These are phyloP conservation scores for Molossus molossus DNA, from an alignment of 2,797 vertebrate species.

Conservation along the genomic window DNA sequence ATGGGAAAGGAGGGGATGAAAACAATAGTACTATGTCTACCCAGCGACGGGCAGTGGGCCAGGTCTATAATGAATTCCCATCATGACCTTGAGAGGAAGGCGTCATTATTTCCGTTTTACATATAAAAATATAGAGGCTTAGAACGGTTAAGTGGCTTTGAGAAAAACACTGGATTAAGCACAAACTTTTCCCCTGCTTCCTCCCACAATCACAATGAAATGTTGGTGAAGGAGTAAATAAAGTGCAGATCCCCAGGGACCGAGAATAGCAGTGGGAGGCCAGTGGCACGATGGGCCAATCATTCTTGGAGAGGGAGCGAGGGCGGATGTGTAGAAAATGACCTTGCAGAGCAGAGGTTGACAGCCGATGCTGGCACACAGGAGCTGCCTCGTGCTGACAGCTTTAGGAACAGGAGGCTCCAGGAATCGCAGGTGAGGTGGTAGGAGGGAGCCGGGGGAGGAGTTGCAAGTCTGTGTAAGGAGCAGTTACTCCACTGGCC, in stretches of 20 bases:
- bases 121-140: background rate
- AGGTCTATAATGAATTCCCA: conserved; percentile 64
- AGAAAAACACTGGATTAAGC: conserved; percentile 14
- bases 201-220: conserved; percentile 21
- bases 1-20: background rate
- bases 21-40: background rate
- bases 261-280: background rate
- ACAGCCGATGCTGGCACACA: background rate
- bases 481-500: background rate
- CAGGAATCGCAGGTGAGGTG: background rate
- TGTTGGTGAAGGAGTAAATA: background rate
- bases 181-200: conserved; percentile 2
- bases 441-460: background rate
- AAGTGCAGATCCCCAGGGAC: background rate
- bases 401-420: background rate
- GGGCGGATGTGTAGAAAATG: background rate
- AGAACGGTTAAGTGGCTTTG: conserved; percentile 44
- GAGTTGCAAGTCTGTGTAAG: background rate
- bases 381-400: background rate
- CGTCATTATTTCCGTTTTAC: background rate
- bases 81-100: conserved; percentile 36
- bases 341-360: background rate
- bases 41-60: conserved; percentile 28
- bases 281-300: background rate
- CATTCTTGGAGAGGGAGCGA: background rate